phyloP scores from a whole-genome alignment of 2,113 vertebrate species.

The Danio rerio region GRCz12tu NC_133179.1:9548001-9548500 shows the following conservation, averaged over 20 bases:
- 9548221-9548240: constrained; percentile 14
- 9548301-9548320: constrained; percentile 33
- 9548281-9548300: constrained; percentile 26
- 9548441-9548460: constrained; percentile 13
- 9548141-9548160: too few relatives aligned
- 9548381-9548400: constrained; percentile 1
- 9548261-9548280: constrained; percentile 39
- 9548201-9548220: too few relatives aligned
- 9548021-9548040: too few relatives aligned
- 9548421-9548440: neutral
- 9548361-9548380: constrained; percentile 35
- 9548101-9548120: too few relatives aligned
- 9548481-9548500: constrained; percentile 44
- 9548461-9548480: constrained; percentile 45
- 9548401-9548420: constrained; percentile 8
- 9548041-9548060: too few relatives aligned
- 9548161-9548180: too few relatives aligned
- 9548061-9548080: too few relatives aligned
- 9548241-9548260: neutral
- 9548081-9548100: too few relatives aligned
- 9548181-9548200: too few relatives aligned
- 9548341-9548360: constrained; percentile 22
- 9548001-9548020: too few relatives aligned
- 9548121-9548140: too few relatives aligned
- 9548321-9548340: constrained; percentile 2